A percentile compares a stretch with the other conserved stretches of the same genome.
Evolutionary conservation across 2,888 invertebrate species (phyloP).

Genomic region (Lithodes maja): DNA sequence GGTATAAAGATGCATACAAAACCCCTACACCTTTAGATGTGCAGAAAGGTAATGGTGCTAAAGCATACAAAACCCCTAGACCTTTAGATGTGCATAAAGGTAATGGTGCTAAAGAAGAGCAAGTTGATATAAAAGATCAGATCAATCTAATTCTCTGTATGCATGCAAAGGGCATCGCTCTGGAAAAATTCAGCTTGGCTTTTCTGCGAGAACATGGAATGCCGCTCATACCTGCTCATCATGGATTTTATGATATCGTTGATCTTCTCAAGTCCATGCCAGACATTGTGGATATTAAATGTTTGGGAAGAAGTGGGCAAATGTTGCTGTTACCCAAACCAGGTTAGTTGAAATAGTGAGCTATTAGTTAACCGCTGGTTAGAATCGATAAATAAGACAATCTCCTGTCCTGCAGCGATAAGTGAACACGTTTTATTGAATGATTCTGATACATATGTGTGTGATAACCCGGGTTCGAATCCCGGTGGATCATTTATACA

Average conservation of each 20-base stretch:
- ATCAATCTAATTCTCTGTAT: background rate
- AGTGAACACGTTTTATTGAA: too few species aligned
- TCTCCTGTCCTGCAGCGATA: background rate
- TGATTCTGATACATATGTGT: too few species aligned
- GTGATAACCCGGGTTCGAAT: too few species aligned
- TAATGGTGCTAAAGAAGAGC: too few species aligned
- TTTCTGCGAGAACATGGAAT: background rate
- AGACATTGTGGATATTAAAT: background rate
- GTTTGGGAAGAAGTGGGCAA: background rate
- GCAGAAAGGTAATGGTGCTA: too few species aligned
- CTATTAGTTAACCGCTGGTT: background rate
- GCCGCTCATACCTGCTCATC: background rate
- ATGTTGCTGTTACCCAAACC: background rate
- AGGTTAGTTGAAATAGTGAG: background rate
- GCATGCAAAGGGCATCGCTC: background rate
- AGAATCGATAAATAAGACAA: background rate
- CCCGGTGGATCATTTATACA: too few species aligned
- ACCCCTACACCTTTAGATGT: too few species aligned
- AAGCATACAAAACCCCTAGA: too few species aligned
- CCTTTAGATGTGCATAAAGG: too few species aligned
- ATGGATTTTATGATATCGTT: background rate
- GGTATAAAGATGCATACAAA: too few species aligned
- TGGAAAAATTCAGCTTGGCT: background rate
- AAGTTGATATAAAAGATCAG: background rate
- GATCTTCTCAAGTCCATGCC: background rate